A percentile compares a stretch with the other conserved stretches of the same genome.
Evolutionary conservation across 2,888 invertebrate genomes (phyloP).

Genomic region (Abrostola tripartita): DNA sequence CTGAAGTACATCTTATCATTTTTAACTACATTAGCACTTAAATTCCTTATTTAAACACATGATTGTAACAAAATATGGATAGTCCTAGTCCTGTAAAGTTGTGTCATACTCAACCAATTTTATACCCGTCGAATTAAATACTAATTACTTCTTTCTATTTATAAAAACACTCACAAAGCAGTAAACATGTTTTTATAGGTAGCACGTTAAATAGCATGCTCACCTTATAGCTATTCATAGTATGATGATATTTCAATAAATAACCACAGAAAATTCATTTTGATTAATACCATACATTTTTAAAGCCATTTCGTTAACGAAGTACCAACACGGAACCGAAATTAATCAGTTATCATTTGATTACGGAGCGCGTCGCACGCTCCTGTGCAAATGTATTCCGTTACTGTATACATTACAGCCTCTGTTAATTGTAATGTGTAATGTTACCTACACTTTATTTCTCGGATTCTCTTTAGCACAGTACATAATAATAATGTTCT

Average conservation of each 20-base stretch:
- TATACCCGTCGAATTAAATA: too few species aligned
- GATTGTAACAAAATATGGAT: too few species aligned
- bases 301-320: conserved; percentile 20
- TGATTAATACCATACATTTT: conserved; percentile 28
- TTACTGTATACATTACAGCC: conserved; percentile 6
- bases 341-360: conserved; percentile 29
- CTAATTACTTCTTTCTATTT: too few species aligned
- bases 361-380: conserved; percentile 7
- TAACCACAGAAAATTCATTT: not conserved
- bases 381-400: conserved; percentile 5
- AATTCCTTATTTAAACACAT: too few species aligned
- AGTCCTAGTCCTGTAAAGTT: too few species aligned
- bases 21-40: too few species aligned
- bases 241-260: not conserved
- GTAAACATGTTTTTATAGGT: too few species aligned
- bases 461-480: not conserved
- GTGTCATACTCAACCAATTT: too few species aligned
- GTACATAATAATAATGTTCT: too few species aligned
- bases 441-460: not conserved
- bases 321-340: conserved; percentile 17
- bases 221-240: not conserved
- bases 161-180: too few species aligned
- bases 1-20: too few species aligned
- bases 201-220: conserved; percentile 2
- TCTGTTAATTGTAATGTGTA: conserved; percentile 10